Evolutionary conservation across 2,888 invertebrate genomes (phyloP).

Genomic region (Aromia moschata): DNA sequence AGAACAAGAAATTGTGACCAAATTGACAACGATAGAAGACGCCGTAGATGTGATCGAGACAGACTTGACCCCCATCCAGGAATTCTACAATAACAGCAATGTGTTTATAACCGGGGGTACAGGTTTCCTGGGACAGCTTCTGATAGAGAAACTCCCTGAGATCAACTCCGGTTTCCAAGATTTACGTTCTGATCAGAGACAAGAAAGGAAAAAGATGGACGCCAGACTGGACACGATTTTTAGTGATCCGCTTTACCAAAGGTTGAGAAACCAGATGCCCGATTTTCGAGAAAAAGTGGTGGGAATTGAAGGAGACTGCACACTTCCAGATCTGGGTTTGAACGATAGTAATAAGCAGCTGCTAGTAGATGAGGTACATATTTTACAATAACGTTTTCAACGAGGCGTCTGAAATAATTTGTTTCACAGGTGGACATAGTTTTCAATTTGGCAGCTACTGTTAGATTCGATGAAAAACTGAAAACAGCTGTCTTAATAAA

Average conservation of each 20-base stretch:
- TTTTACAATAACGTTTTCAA: neutral
- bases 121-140: neutral
- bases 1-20: no score
- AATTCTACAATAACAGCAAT: neutral
- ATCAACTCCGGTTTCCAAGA: neutral
- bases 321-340: conserved; percentile 1
- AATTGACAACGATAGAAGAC: no score
- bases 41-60: neutral
- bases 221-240: neutral
- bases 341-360: neutral
- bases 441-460: conserved; percentile 69
- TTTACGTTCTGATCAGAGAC: conserved; percentile 1
- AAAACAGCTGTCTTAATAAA: conserved; percentile 79
- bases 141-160: neutral
- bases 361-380: conserved; percentile 29
- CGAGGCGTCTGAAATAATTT: neutral
- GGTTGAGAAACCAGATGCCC: neutral
- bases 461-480: conserved; percentile 78
- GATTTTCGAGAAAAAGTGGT: conserved; percentile 1
- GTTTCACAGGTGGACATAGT: conserved; percentile 63
- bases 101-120: conserved; percentile 1
- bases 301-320: neutral
- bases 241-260: neutral
- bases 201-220: conserved; percentile 3
- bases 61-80: neutral